Conservation (phyloP, 2,888 invertebrate genomes). For the Acrobasis repandana region DNA sequence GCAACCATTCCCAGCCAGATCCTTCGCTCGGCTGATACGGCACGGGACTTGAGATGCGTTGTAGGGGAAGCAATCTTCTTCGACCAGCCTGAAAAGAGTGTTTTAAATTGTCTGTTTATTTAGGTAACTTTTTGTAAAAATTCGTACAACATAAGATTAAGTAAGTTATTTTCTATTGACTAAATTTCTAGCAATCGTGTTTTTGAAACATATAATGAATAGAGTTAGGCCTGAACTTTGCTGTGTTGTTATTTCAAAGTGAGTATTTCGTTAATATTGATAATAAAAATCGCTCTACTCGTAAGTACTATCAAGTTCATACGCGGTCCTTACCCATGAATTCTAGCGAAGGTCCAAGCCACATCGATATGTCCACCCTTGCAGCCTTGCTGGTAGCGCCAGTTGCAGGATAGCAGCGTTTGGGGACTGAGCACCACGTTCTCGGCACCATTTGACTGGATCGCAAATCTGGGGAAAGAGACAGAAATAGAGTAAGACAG, state of each 20-base stretch:
- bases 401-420: slow-evolving; percentile 93
- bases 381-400: slow-evolving; percentile 90
- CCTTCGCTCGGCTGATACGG: slow-evolving; percentile 75
- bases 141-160: no score
- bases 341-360: slow-evolving; percentile 94
- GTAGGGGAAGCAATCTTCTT: slow-evolving; percentile 94
- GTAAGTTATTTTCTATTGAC: no score
- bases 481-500: neutral
- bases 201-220: no score
- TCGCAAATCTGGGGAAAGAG: slow-evolving; percentile 84
- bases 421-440: slow-evolving; percentile 90
- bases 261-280: no score
- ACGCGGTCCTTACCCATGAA: slow-evolving; percentile 89
- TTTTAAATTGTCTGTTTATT: neutral
- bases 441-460: slow-evolving; percentile 92
- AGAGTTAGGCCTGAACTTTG: no score
- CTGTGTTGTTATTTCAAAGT: no score
- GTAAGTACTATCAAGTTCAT: no score
- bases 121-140: no score
- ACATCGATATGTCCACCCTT: slow-evolving; percentile 94
- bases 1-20: slow-evolving; percentile 82
- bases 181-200: no score
- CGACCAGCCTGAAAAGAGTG: slow-evolving; percentile 86
- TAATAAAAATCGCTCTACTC: no score
- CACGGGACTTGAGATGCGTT: slow-evolving; percentile 84